Evolutionary conservation across 1,140 invertebrate genomes (phyloP).

Genomic region (Cydia pomonella): DNA sequence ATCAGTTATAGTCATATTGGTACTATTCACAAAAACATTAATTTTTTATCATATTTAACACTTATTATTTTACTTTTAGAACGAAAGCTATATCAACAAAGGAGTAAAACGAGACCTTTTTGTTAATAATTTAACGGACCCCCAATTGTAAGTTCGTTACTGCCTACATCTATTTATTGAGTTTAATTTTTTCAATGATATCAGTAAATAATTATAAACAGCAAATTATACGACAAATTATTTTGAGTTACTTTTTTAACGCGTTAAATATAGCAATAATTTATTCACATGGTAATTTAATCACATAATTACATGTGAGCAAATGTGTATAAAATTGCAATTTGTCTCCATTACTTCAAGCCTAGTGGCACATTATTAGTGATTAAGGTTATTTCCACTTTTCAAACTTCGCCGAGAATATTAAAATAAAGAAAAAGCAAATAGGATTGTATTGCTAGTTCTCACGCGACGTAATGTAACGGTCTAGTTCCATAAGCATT

Average conservation of each 20-base stretch:
- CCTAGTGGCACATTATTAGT: slow-evolving; percentile 10
- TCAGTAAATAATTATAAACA: too few relatives aligned
- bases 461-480: background rate
- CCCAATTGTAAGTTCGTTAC: too few relatives aligned
- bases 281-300: background rate
- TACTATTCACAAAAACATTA: too few relatives aligned
- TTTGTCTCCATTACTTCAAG: slow-evolving; percentile 21
- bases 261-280: background rate
- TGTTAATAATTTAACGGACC: too few relatives aligned
- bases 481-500: slow-evolving; percentile 31
- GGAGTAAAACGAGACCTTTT: too few relatives aligned
- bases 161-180: too few relatives aligned
- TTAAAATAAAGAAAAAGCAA: slow-evolving; percentile 10
- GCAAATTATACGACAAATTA: too few relatives aligned
- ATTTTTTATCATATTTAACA: too few relatives aligned
- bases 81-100: too few relatives aligned
- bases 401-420: slow-evolving; percentile 16
- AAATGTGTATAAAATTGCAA: slow-evolving; percentile 21
- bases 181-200: too few relatives aligned
- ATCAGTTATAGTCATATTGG: background rate
- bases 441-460: slow-evolving; percentile 8
- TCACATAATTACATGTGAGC: slow-evolving; percentile 23
- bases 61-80: too few relatives aligned
- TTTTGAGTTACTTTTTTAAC: too few relatives aligned
- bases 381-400: slow-evolving; percentile 28